A percentile compares a stretch with the other conserved stretches of the same genome.
phyloP scores from a whole-genome alignment of 2,797 vertebrate genomes.

The Chiloscyllium punctatum region DNA sequence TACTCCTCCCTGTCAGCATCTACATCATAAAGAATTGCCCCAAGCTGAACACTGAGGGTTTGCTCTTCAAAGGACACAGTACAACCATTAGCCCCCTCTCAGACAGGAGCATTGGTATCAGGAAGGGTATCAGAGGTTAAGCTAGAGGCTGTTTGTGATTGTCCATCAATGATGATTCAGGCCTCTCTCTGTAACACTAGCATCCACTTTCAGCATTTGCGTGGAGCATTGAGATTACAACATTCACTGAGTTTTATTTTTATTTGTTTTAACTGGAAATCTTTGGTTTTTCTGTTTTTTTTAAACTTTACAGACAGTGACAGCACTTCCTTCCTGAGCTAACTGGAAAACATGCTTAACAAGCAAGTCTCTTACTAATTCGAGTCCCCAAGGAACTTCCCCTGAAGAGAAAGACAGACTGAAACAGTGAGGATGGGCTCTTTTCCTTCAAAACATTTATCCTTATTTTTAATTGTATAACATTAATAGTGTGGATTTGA shows the following conservation, averaged over 20 bases:
- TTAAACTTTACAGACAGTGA: constrained; percentile 55
- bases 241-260: constrained; percentile 26
- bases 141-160: too few relatives aligned
- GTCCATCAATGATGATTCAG: neutral
- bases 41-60: neutral
- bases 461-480: constrained; percentile 9
- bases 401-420: constrained; percentile 27
- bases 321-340: constrained; percentile 58
- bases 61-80: neutral
- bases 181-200: neutral
- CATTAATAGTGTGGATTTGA: neutral
- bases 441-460: neutral
- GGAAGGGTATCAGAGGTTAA: neutral
- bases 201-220: neutral
- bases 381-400: neutral
- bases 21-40: neutral
- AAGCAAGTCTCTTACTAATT: constrained; percentile 17
- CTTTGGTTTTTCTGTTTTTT: constrained; percentile 54
- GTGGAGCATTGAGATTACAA: neutral
- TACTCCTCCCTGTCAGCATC: neutral
- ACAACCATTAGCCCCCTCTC: neutral
- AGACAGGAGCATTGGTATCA: too few relatives aligned
- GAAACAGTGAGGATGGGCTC: neutral
- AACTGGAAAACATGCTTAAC: constrained; percentile 46
- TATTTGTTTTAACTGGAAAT: constrained; percentile 39